These are phyloP conservation scores for Dasypolia templi DNA, from an alignment of 2,888 invertebrate species.

Conservation along the genomic window DNA sequence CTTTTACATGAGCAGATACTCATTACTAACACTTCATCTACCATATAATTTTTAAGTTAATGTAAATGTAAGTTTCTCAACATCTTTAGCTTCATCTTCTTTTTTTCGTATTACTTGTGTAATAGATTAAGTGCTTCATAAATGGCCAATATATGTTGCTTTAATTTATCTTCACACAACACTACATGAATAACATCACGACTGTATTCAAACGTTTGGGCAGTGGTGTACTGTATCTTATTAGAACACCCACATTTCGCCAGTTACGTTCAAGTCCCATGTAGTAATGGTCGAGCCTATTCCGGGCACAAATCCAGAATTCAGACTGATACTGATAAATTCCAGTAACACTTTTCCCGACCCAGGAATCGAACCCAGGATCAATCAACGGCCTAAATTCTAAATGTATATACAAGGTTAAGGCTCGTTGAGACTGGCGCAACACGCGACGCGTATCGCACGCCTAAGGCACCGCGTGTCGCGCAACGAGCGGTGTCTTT, in stretches of 20 bases:
- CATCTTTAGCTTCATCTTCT: neutral
- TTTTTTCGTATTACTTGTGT: slow-evolving; percentile 7
- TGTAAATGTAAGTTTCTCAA: neutral
- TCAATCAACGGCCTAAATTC: too few species aligned
- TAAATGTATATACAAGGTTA: neutral
- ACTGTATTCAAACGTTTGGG: too few species aligned
- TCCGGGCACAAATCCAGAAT: neutral
- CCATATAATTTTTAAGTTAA: slow-evolving; percentile 11
- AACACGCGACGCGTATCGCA: too few species aligned
- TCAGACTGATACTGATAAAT: neutral
- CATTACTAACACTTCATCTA: too few species aligned
- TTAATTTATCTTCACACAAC: neutral
- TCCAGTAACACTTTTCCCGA: neutral
- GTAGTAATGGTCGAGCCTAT: neutral
- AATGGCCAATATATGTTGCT: neutral
- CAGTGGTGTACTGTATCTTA: neutral
- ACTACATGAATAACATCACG: neutral
- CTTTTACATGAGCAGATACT: slow-evolving; percentile 1
- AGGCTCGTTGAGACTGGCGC: too few species aligned
- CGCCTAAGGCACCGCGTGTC: too few species aligned
- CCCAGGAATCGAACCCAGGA: neutral
- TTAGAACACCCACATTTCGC: neutral
- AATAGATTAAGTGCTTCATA: neutral
- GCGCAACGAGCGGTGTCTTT: too few species aligned
- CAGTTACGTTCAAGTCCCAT: neutral